These are phyloP conservation scores for Caenorhabditis sinica DNA, from an alignment of 2,888 invertebrate genomes.

Conservation along the genomic window DNA sequence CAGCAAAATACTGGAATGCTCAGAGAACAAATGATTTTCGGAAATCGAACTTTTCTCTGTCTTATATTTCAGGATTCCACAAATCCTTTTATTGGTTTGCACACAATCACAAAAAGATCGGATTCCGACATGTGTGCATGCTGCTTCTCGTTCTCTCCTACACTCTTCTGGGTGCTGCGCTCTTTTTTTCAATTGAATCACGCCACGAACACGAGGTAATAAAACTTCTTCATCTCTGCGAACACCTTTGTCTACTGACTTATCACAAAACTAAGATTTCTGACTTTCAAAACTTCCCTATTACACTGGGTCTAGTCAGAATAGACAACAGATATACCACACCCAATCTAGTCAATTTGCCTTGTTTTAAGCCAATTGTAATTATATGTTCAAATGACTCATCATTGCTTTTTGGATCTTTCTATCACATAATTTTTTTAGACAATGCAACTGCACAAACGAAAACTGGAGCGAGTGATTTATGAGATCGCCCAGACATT, in stretches of 20 bases:
- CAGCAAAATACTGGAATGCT: too few relatives aligned
- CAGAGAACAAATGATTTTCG: too few relatives aligned
- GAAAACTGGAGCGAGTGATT: conserved; percentile 56
- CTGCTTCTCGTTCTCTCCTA: conserved; percentile 67
- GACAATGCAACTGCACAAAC: conserved; percentile 60
- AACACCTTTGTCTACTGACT: background rate
- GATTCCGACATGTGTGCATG: conserved; percentile 74
- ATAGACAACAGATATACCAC: background rate
- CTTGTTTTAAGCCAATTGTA: background rate
- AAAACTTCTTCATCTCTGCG: background rate
- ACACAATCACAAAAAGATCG: conserved; percentile 70
- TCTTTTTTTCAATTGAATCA: conserved; percentile 73
- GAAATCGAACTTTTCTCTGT: too few relatives aligned
- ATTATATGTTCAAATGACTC: background rate
- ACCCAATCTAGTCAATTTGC: background rate
- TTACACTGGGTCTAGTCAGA: background rate
- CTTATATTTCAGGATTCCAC: conserved; percentile 69
- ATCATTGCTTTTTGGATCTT: background rate
- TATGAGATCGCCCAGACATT: conserved; percentile 60
- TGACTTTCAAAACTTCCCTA: background rate
- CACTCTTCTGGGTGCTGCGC: conserved; percentile 70
- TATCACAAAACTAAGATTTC: background rate
- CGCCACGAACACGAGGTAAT: conserved; percentile 68
- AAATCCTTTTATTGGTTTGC: conserved; percentile 75
- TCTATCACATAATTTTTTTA: conserved; percentile 15